A percentile compares a stretch with the other conserved stretches of the same genome.
Conservation (phyloP, 2,113 vertebrate species). For the Ginglymostoma cirratum region DNA sequence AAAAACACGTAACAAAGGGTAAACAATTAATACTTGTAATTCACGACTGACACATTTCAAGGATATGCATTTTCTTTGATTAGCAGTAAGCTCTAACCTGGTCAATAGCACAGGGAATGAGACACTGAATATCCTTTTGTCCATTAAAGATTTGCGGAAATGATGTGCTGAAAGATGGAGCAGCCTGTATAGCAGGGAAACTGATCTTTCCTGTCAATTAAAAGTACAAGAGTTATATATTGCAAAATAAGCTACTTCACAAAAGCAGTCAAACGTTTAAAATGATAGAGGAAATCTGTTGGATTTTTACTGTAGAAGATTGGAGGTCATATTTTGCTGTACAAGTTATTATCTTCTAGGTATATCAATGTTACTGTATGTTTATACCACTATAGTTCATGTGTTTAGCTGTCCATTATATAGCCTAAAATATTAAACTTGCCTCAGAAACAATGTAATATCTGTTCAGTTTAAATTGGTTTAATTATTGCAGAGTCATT, state of each 20-base stretch:
- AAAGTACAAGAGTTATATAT: neutral
- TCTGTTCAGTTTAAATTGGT: neutral
- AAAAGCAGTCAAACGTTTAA: neutral
- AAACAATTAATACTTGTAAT: neutral
- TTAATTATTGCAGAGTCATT: neutral
- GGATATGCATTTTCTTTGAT: neutral
- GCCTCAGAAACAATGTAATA: neutral
- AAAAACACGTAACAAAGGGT: neutral
- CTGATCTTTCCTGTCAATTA: constrained; percentile 84
- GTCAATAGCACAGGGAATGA: constrained; percentile 95
- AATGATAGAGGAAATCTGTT: neutral
- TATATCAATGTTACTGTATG: neutral
- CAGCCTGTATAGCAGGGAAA: constrained; percentile 92
- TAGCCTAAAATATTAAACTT: neutral
- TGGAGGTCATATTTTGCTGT: neutral
- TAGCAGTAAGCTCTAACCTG: constrained; percentile 62
- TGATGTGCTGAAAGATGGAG: constrained; percentile 88
- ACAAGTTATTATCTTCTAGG: neutral
- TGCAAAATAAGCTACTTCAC: neutral
- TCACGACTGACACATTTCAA: neutral
- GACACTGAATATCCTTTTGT: constrained; percentile 79
- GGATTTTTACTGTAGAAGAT: neutral
- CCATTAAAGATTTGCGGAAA: constrained; percentile 86
- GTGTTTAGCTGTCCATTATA: neutral
- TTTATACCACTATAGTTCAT: neutral